A percentile compares a stretch with the other conserved stretches of the same genome.
Conservation (phyloP, 2,797 vertebrate genomes). For the Halcyon smyrnensis region DNA sequence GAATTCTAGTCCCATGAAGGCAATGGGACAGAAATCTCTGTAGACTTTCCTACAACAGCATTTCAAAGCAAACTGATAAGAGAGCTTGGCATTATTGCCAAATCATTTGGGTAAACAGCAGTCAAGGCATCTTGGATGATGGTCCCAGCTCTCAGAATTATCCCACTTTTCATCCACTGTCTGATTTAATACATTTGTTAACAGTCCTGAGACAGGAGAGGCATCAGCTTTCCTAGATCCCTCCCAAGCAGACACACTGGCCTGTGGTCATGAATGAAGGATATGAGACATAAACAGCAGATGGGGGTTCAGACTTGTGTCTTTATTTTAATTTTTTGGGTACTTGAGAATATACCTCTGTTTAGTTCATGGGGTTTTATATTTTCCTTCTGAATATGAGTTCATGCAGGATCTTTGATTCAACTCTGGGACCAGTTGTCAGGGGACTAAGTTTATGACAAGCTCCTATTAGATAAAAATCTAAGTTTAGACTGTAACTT, state of each 20-base stretch:
- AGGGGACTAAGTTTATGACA: not conserved
- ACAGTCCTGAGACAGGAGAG: not conserved
- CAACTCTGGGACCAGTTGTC: not conserved
- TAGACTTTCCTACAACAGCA: not conserved
- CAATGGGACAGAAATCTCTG: not conserved
- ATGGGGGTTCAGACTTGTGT: not conserved
- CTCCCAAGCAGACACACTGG: not conserved
- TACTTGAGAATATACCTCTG: not conserved
- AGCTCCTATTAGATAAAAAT: not conserved
- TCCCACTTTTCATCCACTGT: not conserved
- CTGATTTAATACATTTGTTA: constrained; percentile 1
- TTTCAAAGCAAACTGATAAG: not conserved
- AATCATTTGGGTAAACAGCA: not conserved
- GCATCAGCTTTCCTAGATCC: not conserved
- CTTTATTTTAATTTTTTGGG: not conserved
- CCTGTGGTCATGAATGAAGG: not conserved
- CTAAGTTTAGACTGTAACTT: not conserved
- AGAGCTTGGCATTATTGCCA: not conserved
- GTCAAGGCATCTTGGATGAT: not conserved
- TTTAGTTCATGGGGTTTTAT: not conserved
- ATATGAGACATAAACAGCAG: not conserved
- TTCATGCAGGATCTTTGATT: not conserved
- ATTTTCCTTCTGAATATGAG: not conserved
- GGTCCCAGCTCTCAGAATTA: not conserved
- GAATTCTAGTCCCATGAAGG: not conserved